phyloP scores from a whole-genome alignment of 2,797 vertebrate genomes.

The Cheirogaleus major region DNA sequence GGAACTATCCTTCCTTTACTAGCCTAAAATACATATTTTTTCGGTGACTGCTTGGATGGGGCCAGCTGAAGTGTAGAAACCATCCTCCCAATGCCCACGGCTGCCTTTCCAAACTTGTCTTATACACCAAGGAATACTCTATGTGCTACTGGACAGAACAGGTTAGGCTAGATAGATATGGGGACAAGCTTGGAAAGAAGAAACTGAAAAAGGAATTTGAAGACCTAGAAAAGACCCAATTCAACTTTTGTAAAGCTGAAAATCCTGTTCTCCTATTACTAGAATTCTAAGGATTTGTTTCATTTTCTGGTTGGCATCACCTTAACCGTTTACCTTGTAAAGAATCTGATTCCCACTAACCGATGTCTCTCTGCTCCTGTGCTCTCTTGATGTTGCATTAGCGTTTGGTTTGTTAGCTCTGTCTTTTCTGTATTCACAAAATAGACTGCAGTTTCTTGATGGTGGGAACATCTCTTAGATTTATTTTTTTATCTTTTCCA shows the following conservation, averaged over 20 bases:
- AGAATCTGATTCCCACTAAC: background rate
- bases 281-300: background rate
- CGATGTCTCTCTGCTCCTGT: background rate
- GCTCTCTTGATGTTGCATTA: background rate
- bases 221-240: background rate
- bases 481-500: background rate
- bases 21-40: rapidly evolving
- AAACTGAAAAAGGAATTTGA: background rate
- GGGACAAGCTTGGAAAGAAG: background rate
- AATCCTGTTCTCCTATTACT: background rate
- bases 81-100: background rate
- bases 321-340: background rate
- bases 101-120: background rate
- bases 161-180: background rate
- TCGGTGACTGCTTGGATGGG: background rate
- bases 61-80: background rate
- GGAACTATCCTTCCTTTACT: background rate
- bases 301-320: background rate
- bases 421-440: background rate
- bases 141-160: background rate
- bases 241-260: background rate
- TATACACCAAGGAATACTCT: background rate
- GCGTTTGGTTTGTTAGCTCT: background rate
- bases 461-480: background rate
- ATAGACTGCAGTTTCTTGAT: background rate